phyloP scores from a whole-genome alignment of 2,797 vertebrate species.

The Pantherophis alleghaniensis region DNA sequence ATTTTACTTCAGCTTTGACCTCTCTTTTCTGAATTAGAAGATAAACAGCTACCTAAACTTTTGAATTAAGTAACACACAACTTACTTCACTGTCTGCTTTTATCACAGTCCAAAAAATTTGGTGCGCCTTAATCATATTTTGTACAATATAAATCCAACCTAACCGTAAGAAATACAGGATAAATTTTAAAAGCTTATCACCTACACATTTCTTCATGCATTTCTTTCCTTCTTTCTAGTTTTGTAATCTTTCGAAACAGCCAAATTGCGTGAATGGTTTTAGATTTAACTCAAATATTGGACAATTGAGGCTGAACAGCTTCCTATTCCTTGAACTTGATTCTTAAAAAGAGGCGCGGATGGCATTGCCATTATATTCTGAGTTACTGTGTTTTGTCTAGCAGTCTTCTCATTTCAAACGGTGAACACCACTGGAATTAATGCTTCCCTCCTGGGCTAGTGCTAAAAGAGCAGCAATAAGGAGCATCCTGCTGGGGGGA shows the following conservation, averaged over 20 bases:
- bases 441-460: not conserved
- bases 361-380: no score
- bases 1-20: not conserved
- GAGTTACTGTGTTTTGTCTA: not conserved
- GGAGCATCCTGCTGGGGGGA: not conserved
- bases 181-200: not conserved
- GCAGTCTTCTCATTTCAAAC: not conserved
- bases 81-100: not conserved
- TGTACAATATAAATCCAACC: not conserved
- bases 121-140: not conserved
- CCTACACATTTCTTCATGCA: not conserved
- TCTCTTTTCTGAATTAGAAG: not conserved
- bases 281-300: not conserved
- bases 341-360: not conserved
- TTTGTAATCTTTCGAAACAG: not conserved
- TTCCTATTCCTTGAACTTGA: not conserved
- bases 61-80: not conserved
- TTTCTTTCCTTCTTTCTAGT: not conserved
- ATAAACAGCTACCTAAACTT: not conserved
- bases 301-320: not conserved
- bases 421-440: not conserved
- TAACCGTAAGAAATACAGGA: not conserved
- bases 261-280: not conserved
- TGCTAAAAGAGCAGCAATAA: not conserved
- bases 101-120: not conserved